These are phyloP conservation scores for Tachysurus vachellii DNA, from an alignment of 2,113 vertebrate species.

Conservation along the genomic window DNA sequence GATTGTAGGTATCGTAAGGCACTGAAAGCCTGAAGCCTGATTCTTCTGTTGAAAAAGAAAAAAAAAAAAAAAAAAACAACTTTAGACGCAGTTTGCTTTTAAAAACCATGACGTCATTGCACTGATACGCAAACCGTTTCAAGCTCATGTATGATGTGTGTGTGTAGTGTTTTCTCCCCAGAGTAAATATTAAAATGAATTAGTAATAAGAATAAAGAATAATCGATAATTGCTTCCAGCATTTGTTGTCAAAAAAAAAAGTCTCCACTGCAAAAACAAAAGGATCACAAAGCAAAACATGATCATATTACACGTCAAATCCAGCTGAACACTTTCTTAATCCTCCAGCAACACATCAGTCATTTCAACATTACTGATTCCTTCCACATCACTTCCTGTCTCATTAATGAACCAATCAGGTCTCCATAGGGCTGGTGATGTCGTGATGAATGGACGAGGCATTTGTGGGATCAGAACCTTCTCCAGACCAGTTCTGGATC, in stretches of 20 bases:
- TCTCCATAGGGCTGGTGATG: conserved; percentile 48
- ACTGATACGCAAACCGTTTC: conserved; percentile 19
- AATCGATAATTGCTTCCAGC: conserved; percentile 25
- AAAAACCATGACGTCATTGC: conserved; percentile 11
- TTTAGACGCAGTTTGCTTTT: background rate
- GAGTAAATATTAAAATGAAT: conserved; percentile 27
- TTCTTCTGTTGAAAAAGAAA: background rate
- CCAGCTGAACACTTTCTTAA: background rate
- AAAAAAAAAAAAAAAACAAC: background rate
- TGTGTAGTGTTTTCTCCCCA: conserved; percentile 33
- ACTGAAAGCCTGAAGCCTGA: background rate
- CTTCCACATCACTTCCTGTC: background rate
- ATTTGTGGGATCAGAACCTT: background rate
- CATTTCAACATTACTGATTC: background rate
- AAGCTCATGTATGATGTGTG: background rate
- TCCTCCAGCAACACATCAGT: background rate
- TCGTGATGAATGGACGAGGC: conserved; percentile 11
- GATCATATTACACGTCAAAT: background rate
- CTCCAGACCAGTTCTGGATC: conserved; percentile 14
- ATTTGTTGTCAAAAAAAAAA: background rate
- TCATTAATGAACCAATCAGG: conserved; percentile 26
- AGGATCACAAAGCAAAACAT: background rate
- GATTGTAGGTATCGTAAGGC: conserved; percentile 32
- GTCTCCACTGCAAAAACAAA: conserved; percentile 35
- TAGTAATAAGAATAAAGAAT: conserved; percentile 6